These are phyloP conservation scores for Tineola bisselliella DNA, from an alignment of 2,888 invertebrate species.

Conservation along the genomic window DNA sequence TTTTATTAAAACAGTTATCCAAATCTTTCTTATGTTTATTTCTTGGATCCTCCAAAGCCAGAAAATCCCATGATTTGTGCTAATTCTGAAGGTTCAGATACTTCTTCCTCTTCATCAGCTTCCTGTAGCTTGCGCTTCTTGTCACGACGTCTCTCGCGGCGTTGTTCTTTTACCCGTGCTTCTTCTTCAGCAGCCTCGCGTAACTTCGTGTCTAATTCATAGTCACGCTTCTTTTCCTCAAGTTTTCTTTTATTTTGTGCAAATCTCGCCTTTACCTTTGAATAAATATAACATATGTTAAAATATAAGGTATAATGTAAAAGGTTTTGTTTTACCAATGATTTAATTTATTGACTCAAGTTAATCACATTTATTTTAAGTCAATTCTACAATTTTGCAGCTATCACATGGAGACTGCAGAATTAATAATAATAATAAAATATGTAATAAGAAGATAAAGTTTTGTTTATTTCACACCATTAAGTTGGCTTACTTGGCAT, in stretches of 20 bases:
- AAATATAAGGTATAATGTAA: too few species aligned
- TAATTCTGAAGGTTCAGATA: constrained; percentile 75
- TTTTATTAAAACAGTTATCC: too few species aligned
- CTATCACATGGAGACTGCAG: too few species aligned
- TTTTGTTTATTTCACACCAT: too few species aligned
- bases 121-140: constrained; percentile 86
- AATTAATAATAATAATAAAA: too few species aligned
- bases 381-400: too few species aligned
- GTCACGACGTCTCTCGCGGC: constrained; percentile 88
- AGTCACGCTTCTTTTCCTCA: constrained; percentile 96
- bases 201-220: constrained; percentile 89
- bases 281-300: constrained; percentile 15
- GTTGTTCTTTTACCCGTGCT: constrained; percentile 89
- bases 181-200: constrained; percentile 97
- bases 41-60: constrained; percentile 89
- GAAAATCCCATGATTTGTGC: constrained; percentile 95
- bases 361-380: too few species aligned
- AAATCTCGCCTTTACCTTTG: constrained; percentile 85
- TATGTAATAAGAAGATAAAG: too few species aligned
- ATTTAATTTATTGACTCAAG: too few species aligned
- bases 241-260: constrained; percentile 91
- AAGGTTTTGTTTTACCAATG: too few species aligned
- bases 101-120: constrained; percentile 45
- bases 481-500: too few species aligned
- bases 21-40: constrained; percentile 45